phyloP scores from a whole-genome alignment of 2,888 invertebrate species.

The Alcis repandata region DNA sequence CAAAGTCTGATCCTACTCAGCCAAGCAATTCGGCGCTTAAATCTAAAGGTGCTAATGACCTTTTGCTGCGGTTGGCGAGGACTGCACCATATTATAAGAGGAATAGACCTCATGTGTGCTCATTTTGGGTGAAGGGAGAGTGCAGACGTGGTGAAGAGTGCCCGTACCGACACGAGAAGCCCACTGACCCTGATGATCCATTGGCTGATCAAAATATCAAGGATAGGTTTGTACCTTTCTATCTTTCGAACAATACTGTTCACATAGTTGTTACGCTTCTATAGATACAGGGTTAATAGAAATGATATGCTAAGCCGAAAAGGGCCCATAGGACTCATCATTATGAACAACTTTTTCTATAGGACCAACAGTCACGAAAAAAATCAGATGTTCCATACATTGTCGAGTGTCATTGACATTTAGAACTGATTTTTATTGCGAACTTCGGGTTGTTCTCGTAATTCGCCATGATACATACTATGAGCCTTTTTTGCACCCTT shows the following conservation, averaged over 20 bases:
- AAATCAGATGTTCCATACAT: too few species aligned
- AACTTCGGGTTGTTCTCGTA: too few species aligned
- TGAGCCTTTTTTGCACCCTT: too few species aligned
- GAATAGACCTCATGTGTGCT: constrained; percentile 98
- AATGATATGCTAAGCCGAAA: too few species aligned
- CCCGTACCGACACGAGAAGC: constrained; percentile 98
- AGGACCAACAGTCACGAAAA: too few species aligned
- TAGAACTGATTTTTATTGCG: too few species aligned
- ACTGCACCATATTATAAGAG: constrained; percentile 98
- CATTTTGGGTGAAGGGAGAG: constrained; percentile 99
- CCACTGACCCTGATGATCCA: constrained; percentile 98
- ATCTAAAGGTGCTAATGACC: constrained; percentile 92
- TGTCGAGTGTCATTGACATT: too few species aligned
- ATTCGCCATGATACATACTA: too few species aligned
- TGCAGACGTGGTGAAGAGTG: constrained; percentile 98
- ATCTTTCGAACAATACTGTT: not conserved
- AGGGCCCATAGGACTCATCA: too few species aligned
- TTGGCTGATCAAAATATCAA: constrained; percentile 98
- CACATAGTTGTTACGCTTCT: too few species aligned
- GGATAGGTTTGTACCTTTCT: constrained; percentile 86
- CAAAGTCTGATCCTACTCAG: constrained; percentile 81
- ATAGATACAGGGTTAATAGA: too few species aligned
- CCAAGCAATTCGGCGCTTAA: constrained; percentile 89
- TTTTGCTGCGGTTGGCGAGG: constrained; percentile 94
- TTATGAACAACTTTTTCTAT: too few species aligned